phyloP scores from a whole-genome alignment of 2,113 vertebrate species.

The Neogale vison region DNA sequence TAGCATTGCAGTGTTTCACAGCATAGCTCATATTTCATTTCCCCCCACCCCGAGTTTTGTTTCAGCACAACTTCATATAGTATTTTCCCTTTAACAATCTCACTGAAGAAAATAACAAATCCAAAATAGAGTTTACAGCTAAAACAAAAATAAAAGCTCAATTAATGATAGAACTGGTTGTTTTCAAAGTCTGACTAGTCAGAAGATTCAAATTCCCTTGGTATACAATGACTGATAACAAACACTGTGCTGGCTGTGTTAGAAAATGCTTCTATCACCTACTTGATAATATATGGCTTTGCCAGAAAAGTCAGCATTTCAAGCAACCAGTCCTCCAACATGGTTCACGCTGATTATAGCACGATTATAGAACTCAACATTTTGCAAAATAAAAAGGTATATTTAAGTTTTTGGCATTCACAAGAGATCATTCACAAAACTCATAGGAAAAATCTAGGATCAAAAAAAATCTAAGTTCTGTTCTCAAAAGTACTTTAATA shows the following conservation, averaged over 20 bases:
- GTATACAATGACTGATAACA: background rate
- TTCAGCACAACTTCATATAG: background rate
- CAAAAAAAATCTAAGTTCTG: background rate
- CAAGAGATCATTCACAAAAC: background rate
- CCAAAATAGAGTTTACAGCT: background rate
- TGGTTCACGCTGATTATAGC: background rate
- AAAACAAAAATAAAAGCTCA: background rate
- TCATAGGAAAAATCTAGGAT: background rate
- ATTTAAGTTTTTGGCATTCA: background rate
- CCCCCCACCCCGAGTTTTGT: background rate
- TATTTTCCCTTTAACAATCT: background rate
- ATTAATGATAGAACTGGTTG: background rate
- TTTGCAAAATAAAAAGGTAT: background rate
- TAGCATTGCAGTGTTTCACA: constrained; percentile 16
- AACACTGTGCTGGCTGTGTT: background rate
- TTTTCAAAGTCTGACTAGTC: background rate
- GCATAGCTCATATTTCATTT: background rate
- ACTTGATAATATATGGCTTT: background rate
- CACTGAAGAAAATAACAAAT: background rate
- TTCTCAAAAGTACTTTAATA: background rate
- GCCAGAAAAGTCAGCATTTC: background rate
- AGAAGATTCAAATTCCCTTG: constrained; percentile 3
- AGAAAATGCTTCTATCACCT: background rate
- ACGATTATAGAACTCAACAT: background rate
- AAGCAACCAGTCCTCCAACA: background rate